Conservation (phyloP, 2,888 invertebrate genomes). For the Carabus problematicus region DNA sequence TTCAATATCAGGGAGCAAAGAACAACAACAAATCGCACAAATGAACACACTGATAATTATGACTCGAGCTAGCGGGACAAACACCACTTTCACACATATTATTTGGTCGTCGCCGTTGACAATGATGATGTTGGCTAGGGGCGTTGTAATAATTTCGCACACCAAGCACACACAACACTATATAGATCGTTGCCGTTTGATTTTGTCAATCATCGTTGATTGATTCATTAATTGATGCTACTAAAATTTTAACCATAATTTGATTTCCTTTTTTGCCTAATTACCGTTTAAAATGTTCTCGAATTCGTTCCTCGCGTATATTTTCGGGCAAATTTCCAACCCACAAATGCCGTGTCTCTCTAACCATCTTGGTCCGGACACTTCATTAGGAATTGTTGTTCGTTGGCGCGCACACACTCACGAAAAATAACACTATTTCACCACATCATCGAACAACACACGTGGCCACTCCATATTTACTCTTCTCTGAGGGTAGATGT, state of each 20-base stretch:
- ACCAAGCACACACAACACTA: too few species aligned
- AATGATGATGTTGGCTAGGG: too few species aligned
- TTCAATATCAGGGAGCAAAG: background rate
- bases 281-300: conserved; percentile 98
- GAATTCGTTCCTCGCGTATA: conserved; percentile 96
- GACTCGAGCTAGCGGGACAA: conserved; percentile 23
- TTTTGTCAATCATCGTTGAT: too few species aligned
- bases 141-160: too few species aligned
- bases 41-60: conserved; percentile 28
- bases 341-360: conserved; percentile 99
- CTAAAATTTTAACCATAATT: conserved; percentile 1
- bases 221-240: too few species aligned
- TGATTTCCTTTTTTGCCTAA: conserved; percentile 44
- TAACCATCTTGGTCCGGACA: conserved; percentile 98
- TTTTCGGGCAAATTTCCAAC: conserved; percentile 99
- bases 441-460: conserved; percentile 44
- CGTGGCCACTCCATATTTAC: conserved; percentile 46
- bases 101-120: background rate
- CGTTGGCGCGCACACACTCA: conserved; percentile 62
- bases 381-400: conserved; percentile 85
- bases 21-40: background rate
- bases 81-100: conserved; percentile 28
- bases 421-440: conserved; percentile 43
- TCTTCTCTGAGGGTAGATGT: conserved; percentile 43
- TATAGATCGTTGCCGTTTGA: too few species aligned